A percentile compares a stretch with the other conserved stretches of the same genome.
phyloP scores from a whole-genome alignment of 1,140 invertebrate species.

The Octopus sinensis region DNA sequence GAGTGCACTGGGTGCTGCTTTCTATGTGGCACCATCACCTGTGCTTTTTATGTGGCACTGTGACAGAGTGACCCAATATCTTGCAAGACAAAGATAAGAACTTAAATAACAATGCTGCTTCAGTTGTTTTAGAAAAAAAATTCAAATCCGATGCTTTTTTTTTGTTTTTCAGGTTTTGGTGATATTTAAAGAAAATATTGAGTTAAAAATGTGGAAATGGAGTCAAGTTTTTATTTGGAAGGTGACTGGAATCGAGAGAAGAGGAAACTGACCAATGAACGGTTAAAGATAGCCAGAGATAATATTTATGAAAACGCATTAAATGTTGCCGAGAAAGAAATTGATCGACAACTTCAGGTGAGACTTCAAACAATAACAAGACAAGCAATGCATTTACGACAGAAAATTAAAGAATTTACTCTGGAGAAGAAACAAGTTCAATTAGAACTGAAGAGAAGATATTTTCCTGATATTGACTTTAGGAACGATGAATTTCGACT shows the following conservation, averaged over 20 bases:
- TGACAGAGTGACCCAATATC: too few relatives aligned
- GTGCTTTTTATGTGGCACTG: too few relatives aligned
- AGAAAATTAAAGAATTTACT: slow-evolving; percentile 48
- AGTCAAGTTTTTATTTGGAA: too few relatives aligned
- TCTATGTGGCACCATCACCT: too few relatives aligned
- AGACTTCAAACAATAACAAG: slow-evolving; percentile 41
- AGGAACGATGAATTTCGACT: slow-evolving; percentile 45
- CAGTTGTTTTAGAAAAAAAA: too few relatives aligned
- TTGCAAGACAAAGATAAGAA: too few relatives aligned
- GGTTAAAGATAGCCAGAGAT: slow-evolving; percentile 46
- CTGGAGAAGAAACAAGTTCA: slow-evolving; percentile 46
- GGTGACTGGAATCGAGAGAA: slow-evolving; percentile 19
- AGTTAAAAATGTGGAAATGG: too few relatives aligned
- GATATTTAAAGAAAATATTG: too few relatives aligned
- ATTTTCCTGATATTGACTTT: slow-evolving; percentile 42
- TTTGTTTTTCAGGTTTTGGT: too few relatives aligned
- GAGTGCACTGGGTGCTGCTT: too few relatives aligned
- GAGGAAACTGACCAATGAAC: slow-evolving; percentile 39
- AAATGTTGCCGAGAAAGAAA: slow-evolving; percentile 26
- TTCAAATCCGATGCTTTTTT: too few relatives aligned
- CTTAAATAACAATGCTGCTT: too few relatives aligned
- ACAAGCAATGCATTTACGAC: slow-evolving; percentile 38
- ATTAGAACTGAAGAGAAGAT: slow-evolving; percentile 40
- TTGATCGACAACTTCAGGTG: slow-evolving; percentile 36
- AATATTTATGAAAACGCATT: slow-evolving; percentile 48